Evolutionary conservation across 2,797 vertebrate species (phyloP).

Genomic region (Lates japonicus): DNA sequence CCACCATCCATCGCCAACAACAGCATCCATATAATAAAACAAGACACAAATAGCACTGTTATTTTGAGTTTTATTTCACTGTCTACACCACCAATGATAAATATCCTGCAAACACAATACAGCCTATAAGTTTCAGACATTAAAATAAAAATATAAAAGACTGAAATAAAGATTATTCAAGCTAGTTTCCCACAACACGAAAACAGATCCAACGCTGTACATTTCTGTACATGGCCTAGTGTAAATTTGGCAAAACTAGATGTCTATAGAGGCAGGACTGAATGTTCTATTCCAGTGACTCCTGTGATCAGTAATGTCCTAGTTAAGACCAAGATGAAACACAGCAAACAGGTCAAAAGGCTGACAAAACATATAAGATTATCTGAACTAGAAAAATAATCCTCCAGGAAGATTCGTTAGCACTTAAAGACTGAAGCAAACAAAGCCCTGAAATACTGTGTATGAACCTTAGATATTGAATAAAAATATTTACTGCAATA

Average conservation of each 20-base stretch:
- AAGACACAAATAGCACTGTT: conserved; percentile 50
- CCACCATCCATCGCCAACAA: conserved; percentile 28
- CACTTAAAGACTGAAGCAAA: conserved; percentile 50
- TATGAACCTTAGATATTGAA: background rate
- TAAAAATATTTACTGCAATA: conserved; percentile 18
- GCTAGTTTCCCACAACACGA: conserved; percentile 23
- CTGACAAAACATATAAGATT: conserved; percentile 29
- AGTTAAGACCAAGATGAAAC: conserved; percentile 59
- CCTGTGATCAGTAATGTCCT: conserved; percentile 29
- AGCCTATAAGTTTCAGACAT: conserved; percentile 60
- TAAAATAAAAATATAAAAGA: conserved; percentile 65
- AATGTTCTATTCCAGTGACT: conserved; percentile 25
- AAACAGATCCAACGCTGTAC: conserved; percentile 61
- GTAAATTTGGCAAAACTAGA: conserved; percentile 78
- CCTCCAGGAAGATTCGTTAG: conserved; percentile 37
- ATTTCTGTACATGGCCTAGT: conserved; percentile 60
- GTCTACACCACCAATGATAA: conserved; percentile 51
- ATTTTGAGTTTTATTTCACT: conserved; percentile 61
- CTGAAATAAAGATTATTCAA: conserved; percentile 12
- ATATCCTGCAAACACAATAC: conserved; percentile 64
- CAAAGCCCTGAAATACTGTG: conserved; percentile 38
- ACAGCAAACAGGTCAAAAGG: conserved; percentile 42
- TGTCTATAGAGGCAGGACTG: conserved; percentile 31
- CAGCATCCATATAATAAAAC: conserved; percentile 46
- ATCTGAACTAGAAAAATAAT: conserved; percentile 57